Evolutionary conservation across 2,797 vertebrate species (phyloP).

Genomic region (Gephyroberyx darwinii): DNA sequence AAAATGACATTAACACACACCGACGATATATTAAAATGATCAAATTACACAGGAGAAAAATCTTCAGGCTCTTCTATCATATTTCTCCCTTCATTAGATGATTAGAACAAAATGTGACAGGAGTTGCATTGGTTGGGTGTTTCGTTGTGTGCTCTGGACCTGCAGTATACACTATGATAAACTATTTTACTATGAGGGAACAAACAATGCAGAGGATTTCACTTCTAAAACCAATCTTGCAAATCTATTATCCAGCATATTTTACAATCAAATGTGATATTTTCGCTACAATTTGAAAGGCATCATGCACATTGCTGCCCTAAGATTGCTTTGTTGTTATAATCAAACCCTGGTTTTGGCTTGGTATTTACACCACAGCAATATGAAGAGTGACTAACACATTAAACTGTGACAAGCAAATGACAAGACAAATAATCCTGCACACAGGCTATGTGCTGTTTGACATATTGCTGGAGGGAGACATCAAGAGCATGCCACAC

Average conservation of each 20-base stretch:
- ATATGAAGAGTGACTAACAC: conserved; percentile 17
- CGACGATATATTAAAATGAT: neutral
- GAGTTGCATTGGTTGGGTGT: neutral
- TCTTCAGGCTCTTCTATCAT: neutral
- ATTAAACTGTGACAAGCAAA: conserved; percentile 20
- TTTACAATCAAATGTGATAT: conserved; percentile 21
- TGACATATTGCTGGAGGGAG: conserved; percentile 38
- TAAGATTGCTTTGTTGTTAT: conserved; percentile 2
- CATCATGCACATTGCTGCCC: neutral
- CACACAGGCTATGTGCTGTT: conserved; percentile 8
- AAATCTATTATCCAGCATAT: conserved; percentile 33
- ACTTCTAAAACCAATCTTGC: neutral
- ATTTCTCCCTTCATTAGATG: neutral
- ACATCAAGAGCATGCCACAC: conserved; percentile 5
- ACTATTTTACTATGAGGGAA: neutral
- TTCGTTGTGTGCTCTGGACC: conserved; percentile 15
- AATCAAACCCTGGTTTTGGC: conserved; percentile 9
- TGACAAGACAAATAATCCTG: conserved; percentile 21
- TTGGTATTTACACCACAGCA: neutral
- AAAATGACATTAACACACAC: neutral
- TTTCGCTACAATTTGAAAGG: neutral
- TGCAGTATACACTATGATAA: conserved; percentile 2
- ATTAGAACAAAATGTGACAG: neutral
- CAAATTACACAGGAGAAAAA: neutral
- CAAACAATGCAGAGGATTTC: conserved; percentile 20